phyloP scores from a whole-genome alignment of 2,797 vertebrate species.

The Psittacula derbiana region DNA sequence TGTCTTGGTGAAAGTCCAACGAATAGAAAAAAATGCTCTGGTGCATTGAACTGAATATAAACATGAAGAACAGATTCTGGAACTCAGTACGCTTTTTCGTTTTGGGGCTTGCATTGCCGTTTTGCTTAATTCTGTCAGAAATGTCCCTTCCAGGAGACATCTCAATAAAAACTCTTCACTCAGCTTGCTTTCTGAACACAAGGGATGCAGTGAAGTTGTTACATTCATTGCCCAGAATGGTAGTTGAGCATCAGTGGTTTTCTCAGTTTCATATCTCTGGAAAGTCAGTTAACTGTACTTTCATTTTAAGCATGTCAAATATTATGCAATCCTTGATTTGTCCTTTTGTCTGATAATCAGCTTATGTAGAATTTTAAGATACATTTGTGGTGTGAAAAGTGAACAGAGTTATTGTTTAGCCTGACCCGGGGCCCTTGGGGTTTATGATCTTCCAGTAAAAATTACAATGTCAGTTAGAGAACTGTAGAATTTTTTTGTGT shows the following conservation, averaged over 20 bases:
- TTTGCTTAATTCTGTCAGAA: constrained; percentile 9
- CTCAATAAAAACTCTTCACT: neutral
- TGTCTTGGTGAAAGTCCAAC: constrained; percentile 14
- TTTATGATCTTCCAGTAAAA: neutral
- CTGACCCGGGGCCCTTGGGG: neutral
- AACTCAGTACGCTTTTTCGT: neutral
- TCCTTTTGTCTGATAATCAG: neutral
- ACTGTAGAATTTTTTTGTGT: neutral
- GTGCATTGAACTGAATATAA: neutral
- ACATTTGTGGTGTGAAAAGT: neutral
- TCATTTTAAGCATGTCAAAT: neutral
- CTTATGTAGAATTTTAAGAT: neutral
- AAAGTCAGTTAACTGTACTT: neutral
- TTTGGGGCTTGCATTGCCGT: neutral
- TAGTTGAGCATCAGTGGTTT: neutral
- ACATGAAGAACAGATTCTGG: neutral
- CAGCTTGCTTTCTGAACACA: neutral
- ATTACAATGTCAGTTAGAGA: neutral
- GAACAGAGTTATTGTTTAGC: neutral
- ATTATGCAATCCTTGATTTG: neutral
- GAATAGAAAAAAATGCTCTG: neutral
- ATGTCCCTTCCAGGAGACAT: neutral
- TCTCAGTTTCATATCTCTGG: neutral
- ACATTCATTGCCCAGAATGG: neutral
- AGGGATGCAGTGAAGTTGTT: neutral